Percentiles rank a stretch among this genome's conserved stretches.
Conservation (phyloP, 92 coral and sea anemone species). For the Palythoa grandiflora region DNA sequence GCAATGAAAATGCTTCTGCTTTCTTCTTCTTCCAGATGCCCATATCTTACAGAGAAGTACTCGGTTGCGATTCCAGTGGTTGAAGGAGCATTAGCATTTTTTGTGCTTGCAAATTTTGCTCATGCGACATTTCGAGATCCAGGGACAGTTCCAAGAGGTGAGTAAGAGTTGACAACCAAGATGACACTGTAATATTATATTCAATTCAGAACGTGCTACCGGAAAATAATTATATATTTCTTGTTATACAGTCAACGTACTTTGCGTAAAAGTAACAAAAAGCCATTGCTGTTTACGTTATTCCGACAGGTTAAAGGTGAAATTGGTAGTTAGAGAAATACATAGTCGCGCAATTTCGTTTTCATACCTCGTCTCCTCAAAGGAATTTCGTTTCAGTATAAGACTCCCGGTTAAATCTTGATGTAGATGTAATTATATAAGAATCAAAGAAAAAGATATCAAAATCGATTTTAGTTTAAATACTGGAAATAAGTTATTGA, state of each 20-base stretch:
- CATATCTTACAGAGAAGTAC: conserved; percentile 74
- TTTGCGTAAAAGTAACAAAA: background rate
- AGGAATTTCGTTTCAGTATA: background rate
- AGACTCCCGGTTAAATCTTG: background rate
- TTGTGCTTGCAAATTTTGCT: conserved; percentile 91
- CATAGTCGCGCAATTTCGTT: background rate
- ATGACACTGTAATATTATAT: background rate
- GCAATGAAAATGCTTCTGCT: background rate
- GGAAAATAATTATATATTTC: background rate
- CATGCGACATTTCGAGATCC: conserved; percentile 98
- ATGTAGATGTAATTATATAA: too few relatives aligned
- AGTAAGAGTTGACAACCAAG: background rate
- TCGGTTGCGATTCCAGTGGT: conserved; percentile 84
- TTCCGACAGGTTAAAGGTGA: background rate
- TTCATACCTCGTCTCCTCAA: background rate
- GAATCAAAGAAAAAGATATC: background rate
- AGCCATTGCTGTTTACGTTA: background rate
- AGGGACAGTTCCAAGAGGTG: conserved; percentile 95
- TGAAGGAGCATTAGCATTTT: conserved; percentile 87
- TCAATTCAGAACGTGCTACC: too few relatives aligned
- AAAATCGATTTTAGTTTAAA: background rate
- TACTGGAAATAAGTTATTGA: background rate
- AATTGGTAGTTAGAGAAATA: background rate
- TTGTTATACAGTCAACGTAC: background rate
- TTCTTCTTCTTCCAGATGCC: conserved; percentile 82